Evolutionary conservation across 2,113 vertebrate species (phyloP), one percentile per base, ranked within the genome.

Genomic region (Syngnathus typhle): DNA sequence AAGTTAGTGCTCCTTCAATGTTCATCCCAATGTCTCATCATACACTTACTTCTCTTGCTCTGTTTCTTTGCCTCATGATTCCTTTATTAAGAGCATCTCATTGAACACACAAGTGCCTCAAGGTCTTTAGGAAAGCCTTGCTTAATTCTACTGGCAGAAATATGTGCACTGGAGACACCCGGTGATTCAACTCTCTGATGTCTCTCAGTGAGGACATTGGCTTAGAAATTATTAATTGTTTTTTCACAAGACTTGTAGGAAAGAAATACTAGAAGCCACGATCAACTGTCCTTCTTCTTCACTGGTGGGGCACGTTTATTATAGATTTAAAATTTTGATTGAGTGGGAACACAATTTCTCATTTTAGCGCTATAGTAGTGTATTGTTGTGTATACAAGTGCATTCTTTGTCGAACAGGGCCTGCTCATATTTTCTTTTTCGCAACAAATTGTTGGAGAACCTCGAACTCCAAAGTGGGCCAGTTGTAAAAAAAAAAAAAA

Each of bases 201-300:
- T 87, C 71, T 84, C 80, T 90, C 84, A 85, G 83, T 44, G 82
- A 88, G 84, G 84, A 91, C 83, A 87, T 87, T 73, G 79, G 82
- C 82, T 88, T 71, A 89, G 87, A 91, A 90, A 90, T 91, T 89
- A 90, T 91, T 88, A 84, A 90, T 88, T 88, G 86, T 83, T 84
- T 84, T 77, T 87, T 87, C 84, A 84, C 84, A 87, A 80, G 81
- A 87, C 80, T 82, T 82, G 74, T 78, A 77, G 80, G 79, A 76
- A 81, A 73, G 82, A 83, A 86, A 88, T 86, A 83, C 72, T 85
- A 81, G 79, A 69, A 79, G 80, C 56, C 56, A 37, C 38, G 32
- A 59, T 38, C 36, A 37, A 32, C 32, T 18, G 27, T 37, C 6
- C 0, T 21, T 52, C 15, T 37, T 7, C 32, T 19, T 59, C 32